Percentiles rank a stretch among this genome's conserved stretches.
phyloP scores from a whole-genome alignment of 2,113 vertebrate species.

The Hippocampus comes region DNA sequence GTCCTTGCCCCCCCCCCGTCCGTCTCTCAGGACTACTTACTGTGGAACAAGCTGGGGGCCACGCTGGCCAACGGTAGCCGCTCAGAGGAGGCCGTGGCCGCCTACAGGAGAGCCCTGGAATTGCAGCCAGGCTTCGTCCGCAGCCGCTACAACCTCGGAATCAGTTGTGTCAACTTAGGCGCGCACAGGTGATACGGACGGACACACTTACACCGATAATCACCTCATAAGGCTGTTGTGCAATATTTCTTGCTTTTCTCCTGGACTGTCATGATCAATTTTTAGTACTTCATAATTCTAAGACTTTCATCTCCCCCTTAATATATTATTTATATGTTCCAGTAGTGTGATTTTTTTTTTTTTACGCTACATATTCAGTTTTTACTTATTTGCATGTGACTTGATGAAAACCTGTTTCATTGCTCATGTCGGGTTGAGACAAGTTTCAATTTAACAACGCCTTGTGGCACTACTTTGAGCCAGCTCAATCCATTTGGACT shows the following conservation, averaged over 20 bases:
- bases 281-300: too few species aligned
- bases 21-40: constrained; percentile 84
- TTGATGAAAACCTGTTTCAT: not conserved
- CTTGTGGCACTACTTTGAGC: not conserved
- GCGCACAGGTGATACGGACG: constrained; percentile 83
- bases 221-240: not conserved
- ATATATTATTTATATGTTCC: not conserved
- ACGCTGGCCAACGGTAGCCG: constrained; percentile 93
- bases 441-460: not conserved
- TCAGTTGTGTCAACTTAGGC: constrained; percentile 95
- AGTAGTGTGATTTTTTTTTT: not conserved
- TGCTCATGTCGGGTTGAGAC: not conserved
- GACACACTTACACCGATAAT: not conserved
- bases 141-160: constrained; percentile 96
- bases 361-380: not conserved
- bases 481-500: not conserved
- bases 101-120: constrained; percentile 88
- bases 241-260: too few species aligned
- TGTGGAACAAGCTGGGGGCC: constrained; percentile 97
- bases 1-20: too few species aligned
- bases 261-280: too few species aligned
- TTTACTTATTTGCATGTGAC: not conserved
- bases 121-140: constrained; percentile 95
- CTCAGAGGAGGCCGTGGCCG: constrained; percentile 92
- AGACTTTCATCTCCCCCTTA: not conserved